A percentile compares a stretch with the other conserved stretches of the same genome.
Evolutionary conservation across 2,797 vertebrate genomes (phyloP).

Genomic region (Buphagus erythrorhynchus): DNA sequence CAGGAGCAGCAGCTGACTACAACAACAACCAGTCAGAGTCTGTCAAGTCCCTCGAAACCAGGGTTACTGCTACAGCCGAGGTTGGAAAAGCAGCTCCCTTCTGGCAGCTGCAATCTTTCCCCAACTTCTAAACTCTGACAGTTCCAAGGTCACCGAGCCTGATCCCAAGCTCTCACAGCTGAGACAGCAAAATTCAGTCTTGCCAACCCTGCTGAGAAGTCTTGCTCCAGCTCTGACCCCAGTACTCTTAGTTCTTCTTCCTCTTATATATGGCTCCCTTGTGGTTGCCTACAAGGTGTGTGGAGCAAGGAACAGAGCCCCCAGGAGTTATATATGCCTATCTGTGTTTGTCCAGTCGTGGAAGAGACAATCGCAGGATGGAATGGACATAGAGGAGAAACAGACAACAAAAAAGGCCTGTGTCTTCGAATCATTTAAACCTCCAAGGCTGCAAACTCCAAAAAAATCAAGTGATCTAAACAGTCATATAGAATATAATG

Average conservation of each 20-base stretch:
- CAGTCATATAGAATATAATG: neutral
- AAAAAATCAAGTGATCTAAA: neutral
- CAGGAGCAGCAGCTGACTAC: neutral
- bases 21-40: neutral
- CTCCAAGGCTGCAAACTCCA: neutral
- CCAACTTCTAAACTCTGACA: neutral
- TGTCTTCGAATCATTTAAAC: neutral
- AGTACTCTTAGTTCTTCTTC: neutral
- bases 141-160: neutral
- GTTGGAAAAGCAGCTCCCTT: neutral
- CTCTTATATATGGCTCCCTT: neutral
- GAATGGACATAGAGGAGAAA: neutral
- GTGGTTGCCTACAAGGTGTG: neutral
- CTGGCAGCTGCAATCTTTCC: neutral
- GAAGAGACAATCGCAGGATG: neutral
- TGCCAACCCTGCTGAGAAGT: neutral
- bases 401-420: neutral
- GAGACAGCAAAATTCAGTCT: constrained; percentile 2
- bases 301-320: neutral
- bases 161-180: neutral
- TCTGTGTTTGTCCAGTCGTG: neutral
- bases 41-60: neutral
- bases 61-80: neutral
- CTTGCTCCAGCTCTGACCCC: constrained; percentile 16
- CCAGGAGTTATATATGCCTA: neutral